These are phyloP conservation scores for Parauchenoglanis ngamensis DNA, from an alignment of 2,797 vertebrate species.

Conservation along the genomic window DNA sequence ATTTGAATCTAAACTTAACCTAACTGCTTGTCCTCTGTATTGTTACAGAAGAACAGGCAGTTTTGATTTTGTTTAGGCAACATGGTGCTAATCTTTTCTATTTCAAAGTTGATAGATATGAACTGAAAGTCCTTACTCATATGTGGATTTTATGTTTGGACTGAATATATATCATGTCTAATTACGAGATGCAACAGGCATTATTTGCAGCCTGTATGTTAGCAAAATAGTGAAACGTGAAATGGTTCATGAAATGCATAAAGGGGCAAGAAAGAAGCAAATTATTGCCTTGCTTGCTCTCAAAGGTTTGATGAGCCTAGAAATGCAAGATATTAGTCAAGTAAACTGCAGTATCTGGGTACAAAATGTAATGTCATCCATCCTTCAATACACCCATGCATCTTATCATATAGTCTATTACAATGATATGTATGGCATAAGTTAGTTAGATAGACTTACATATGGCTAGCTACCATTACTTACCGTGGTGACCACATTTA, in stretches of 20 bases:
- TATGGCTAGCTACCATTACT: not conserved
- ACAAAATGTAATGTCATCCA: not conserved
- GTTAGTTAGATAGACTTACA: not conserved
- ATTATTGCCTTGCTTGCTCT: not conserved
- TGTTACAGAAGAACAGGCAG: conserved; percentile 45
- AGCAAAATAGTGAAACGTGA: no score
- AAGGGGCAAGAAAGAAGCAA: not conserved
- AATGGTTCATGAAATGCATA: no score
- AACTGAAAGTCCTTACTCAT: not conserved
- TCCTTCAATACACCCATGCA: not conserved
- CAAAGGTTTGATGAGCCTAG: not conserved
- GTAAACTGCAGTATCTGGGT: not conserved
- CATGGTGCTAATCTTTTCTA: conserved; percentile 40
- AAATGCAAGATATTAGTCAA: not conserved
- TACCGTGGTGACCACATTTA: not conserved
- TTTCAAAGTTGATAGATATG: conserved; percentile 31
- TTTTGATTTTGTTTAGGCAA: conserved; percentile 35
- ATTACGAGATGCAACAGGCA: not conserved
- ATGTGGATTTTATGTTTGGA: not conserved
- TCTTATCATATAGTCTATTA: not conserved
- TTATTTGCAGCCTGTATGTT: not conserved
- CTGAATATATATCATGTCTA: not conserved
- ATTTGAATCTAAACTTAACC: not conserved
- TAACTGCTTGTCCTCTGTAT: conserved; percentile 16
- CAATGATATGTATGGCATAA: not conserved